Evolutionary conservation across 2,113 vertebrate species (phyloP).

Genomic region (Entomyzon cyanotis): DNA sequence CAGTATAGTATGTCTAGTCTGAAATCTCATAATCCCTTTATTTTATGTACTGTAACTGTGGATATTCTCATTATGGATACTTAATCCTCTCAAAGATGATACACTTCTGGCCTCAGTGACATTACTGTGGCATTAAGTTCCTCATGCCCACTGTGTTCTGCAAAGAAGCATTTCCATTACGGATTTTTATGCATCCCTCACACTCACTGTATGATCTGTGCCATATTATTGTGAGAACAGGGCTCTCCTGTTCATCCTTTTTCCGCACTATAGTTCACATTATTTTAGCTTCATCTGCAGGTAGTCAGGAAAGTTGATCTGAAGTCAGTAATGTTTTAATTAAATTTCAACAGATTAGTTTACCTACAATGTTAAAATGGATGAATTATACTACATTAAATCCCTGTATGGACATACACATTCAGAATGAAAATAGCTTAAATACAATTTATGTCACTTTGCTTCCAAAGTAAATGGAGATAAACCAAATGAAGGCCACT

Average conservation of each 20-base stretch:
- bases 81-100: slow-evolving; percentile 35
- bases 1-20: not conserved
- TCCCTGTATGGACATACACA: not conserved
- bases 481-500: slow-evolving; percentile 28
- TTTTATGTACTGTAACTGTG: not conserved
- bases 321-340: not conserved
- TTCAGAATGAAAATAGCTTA: slow-evolving; percentile 16
- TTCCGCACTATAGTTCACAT: not conserved
- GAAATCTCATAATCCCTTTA: slow-evolving; percentile 31
- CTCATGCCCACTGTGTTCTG: not conserved
- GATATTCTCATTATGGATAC: slow-evolving; percentile 10
- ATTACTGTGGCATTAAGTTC: not conserved
- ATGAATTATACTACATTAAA: slow-evolving; percentile 12
- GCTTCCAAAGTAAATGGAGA: slow-evolving; percentile 6
- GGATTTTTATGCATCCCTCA: not conserved
- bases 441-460: slow-evolving; percentile 26
- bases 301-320: not conserved
- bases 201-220: not conserved
- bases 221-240: not conserved
- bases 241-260: not conserved
- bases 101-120: slow-evolving; percentile 15
- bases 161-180: slow-evolving; percentile 7
- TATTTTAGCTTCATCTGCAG: not conserved
- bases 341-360: slow-evolving; percentile 20
- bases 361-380: not conserved